Conservation (phyloP, 2,113 vertebrate genomes). For the Tupaia chinensis region DNA sequence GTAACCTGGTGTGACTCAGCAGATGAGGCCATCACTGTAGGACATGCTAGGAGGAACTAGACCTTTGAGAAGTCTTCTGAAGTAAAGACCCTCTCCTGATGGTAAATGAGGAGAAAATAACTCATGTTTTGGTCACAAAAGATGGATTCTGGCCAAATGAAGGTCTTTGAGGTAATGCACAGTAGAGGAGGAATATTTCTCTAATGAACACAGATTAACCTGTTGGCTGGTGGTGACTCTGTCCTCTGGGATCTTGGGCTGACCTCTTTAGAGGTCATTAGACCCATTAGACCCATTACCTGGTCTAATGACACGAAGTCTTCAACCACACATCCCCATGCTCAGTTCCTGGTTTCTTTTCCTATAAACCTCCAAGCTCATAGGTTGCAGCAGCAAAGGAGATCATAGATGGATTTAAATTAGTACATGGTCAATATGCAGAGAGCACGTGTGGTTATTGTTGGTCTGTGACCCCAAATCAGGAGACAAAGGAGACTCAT, state of each 20-base stretch:
- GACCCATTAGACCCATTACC: not conserved
- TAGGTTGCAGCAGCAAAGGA: too few relatives aligned
- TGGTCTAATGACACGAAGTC: not conserved
- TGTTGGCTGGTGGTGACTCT: not conserved
- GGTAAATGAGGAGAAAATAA: not conserved
- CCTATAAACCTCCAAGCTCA: not conserved
- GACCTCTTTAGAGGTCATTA: too few relatives aligned
- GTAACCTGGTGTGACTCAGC: not conserved
- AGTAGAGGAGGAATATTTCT: not conserved
- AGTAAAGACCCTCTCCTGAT: not conserved
- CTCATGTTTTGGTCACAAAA: not conserved
- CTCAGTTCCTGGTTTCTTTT: too few relatives aligned
- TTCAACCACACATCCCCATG: not conserved
- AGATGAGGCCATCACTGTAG: not conserved
- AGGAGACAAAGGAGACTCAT: not conserved
- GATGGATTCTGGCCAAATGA: not conserved
- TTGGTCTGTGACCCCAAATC: too few relatives aligned
- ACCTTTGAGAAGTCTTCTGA: not conserved
- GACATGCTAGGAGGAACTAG: not conserved
- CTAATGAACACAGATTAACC: not conserved
- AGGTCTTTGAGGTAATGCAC: too few relatives aligned
- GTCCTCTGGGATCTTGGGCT: not conserved
- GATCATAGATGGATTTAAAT: not conserved
- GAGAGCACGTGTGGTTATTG: accelerated
- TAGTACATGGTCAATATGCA: not conserved